phyloP scores from a whole-genome alignment of 1,140 invertebrate genomes.

The Aphelinus certus region DNA sequence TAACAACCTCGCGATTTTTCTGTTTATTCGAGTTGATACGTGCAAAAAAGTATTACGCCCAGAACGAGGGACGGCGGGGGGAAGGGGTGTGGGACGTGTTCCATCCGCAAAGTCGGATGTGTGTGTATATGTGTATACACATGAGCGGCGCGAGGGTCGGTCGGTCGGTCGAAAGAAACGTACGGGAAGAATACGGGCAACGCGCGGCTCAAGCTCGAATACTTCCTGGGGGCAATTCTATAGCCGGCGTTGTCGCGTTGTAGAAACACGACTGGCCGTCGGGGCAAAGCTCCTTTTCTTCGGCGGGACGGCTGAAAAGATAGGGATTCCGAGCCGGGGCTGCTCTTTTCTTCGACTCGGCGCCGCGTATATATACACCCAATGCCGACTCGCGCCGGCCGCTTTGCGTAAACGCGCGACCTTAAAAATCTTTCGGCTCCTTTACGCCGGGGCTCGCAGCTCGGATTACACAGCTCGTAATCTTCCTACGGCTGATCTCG shows the following conservation, averaged over 20 bases:
- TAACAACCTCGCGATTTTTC: conserved; percentile 6
- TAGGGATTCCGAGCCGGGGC: conserved; percentile 19
- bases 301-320: conserved; percentile 30
- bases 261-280: conserved; percentile 33
- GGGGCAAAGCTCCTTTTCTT: conserved; percentile 37
- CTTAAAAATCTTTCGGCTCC: conserved; percentile 7
- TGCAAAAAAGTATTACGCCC: conserved; percentile 11
- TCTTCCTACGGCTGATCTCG: no score
- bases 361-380: background rate
- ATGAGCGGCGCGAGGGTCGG: no score
- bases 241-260: conserved; percentile 24
- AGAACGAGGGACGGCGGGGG: background rate
- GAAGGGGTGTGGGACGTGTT: background rate
- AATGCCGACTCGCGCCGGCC: background rate
- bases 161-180: background rate
- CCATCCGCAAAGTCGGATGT: background rate
- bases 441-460: background rate
- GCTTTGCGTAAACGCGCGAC: conserved; percentile 5
- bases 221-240: conserved; percentile 28
- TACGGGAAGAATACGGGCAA: conserved; percentile 22
- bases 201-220: background rate
- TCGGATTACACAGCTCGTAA: no score
- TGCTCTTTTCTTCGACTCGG: background rate
- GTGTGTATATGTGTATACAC: no score
- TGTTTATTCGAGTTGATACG: background rate